phyloP scores from a whole-genome alignment of 2,113 vertebrate genomes.

The Clupea harengus region DNA sequence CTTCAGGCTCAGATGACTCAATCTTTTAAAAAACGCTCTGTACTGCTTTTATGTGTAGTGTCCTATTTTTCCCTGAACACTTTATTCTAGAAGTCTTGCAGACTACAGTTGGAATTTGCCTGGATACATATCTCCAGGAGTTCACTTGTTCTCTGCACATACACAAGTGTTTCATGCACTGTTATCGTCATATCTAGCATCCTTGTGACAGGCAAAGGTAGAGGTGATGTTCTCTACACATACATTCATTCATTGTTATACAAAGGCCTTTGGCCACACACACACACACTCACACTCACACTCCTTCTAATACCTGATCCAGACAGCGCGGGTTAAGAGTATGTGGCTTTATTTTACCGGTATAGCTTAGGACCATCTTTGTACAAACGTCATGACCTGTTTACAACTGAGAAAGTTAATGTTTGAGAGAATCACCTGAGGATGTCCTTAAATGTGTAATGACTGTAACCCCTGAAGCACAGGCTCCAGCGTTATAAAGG shows the following conservation, averaged over 20 bases:
- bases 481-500: not conserved
- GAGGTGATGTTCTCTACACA: not conserved
- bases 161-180: not conserved
- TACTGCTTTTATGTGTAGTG: not conserved
- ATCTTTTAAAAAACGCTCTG: not conserved
- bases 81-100: not conserved
- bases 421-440: constrained; percentile 18
- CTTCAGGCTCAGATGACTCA: not conserved
- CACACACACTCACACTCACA: not conserved
- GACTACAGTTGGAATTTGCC: not conserved
- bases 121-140: not conserved
- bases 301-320: not conserved
- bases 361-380: not conserved
- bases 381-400: constrained; percentile 3
- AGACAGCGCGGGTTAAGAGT: not conserved
- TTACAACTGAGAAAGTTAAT: constrained; percentile 3
- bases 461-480: not conserved
- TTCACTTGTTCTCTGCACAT: not conserved
- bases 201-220: not conserved
- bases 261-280: not conserved
- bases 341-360: not conserved
- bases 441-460: not conserved
- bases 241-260: not conserved
- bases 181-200: not conserved
- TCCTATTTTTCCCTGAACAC: not conserved